These are phyloP conservation scores for Aphrocallistes beatrix DNA, from an alignment of 37 sponge, comb jelly and placozoan species.

Conservation along the genomic window DNA sequence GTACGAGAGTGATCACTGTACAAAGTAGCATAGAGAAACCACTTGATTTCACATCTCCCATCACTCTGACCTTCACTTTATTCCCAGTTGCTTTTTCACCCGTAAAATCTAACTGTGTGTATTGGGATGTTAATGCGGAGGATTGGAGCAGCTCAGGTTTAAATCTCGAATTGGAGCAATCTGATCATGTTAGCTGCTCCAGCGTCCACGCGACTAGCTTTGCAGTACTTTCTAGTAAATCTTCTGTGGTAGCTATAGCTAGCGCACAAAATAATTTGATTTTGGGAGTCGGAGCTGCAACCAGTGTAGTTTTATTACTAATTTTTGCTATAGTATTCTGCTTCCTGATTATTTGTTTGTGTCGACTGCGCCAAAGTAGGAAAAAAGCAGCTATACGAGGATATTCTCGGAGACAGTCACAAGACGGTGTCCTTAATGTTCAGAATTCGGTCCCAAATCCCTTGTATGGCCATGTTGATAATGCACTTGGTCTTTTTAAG, in stretches of 20 bases:
- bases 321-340: neutral
- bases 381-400: neutral
- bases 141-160: neutral
- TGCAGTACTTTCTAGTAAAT: neutral
- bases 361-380: neutral
- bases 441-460: too few species aligned
- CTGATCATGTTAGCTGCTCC: neutral
- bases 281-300: neutral
- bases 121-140: neutral
- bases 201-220: constrained; percentile 6
- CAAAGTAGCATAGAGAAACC: neutral
- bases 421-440: neutral
- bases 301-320: neutral
- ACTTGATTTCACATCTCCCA: neutral
- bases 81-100: neutral
- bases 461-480: neutral
- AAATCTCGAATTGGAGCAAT: neutral
- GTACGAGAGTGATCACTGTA: neutral
- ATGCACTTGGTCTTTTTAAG: too few species aligned
- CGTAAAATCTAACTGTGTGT: neutral
- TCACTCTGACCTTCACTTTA: neutral
- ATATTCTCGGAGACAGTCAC: neutral
- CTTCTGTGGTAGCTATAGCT: neutral
- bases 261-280: neutral
- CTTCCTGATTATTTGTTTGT: neutral